Conservation (phyloP, 2,113 vertebrate species). For the Microtus oregoni region DNA sequence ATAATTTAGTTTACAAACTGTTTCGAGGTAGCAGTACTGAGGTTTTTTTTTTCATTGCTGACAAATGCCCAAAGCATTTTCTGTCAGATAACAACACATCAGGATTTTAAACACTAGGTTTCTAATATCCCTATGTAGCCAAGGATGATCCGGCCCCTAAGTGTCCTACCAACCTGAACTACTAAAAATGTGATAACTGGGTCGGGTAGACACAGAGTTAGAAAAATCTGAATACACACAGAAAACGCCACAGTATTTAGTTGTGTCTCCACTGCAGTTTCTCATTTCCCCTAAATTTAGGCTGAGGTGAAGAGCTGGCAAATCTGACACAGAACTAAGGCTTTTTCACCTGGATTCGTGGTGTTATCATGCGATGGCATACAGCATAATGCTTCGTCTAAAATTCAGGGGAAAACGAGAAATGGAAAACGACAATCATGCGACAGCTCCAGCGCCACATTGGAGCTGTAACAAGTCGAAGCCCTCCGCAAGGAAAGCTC, state of each 20-base stretch:
- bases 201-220: background rate
- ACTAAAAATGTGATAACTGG: background rate
- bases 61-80: constrained; percentile 40
- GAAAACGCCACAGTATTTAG: background rate
- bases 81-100: background rate
- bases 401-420: constrained; percentile 17
- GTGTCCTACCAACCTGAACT: background rate
- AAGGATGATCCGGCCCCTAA: background rate
- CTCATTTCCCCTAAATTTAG: constrained; percentile 11
- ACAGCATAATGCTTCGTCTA: constrained; percentile 26
- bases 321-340: background rate
- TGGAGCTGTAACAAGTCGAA: background rate
- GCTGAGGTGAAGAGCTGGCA: background rate
- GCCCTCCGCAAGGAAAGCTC: background rate
- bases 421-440: background rate
- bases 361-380: constrained; percentile 32
- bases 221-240: background rate
- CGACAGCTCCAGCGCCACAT: background rate
- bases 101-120: background rate
- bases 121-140: background rate
- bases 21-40: background rate
- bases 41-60: background rate
- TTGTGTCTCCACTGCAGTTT: background rate
- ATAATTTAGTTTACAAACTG: background rate
- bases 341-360: constrained; percentile 23